Evolutionary conservation across 2,888 invertebrate genomes (phyloP).

Genomic region (Plemyria rubiginata): DNA sequence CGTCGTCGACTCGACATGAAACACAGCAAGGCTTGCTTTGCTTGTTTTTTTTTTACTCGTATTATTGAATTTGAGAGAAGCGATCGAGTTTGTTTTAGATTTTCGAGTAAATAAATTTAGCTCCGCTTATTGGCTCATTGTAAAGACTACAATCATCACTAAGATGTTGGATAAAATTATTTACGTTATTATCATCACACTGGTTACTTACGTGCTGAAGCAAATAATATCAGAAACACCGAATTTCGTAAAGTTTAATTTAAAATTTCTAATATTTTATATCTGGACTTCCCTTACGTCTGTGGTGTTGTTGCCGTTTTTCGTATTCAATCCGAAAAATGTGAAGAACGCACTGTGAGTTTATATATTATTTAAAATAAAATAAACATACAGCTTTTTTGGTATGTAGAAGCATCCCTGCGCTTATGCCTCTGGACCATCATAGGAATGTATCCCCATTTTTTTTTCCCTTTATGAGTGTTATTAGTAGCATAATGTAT

Average conservation of each 20-base stretch:
- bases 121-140: slow-evolving; percentile 10
- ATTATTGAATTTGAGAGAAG: slow-evolving; percentile 15
- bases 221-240: slow-evolving; percentile 80
- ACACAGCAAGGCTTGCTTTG: slow-evolving; percentile 4
- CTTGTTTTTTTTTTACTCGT: slow-evolving; percentile 7
- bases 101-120: background rate
- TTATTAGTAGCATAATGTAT: too few relatives aligned
- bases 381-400: background rate
- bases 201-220: slow-evolving; percentile 74
- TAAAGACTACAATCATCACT: slow-evolving; percentile 13
- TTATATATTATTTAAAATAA: slow-evolving; percentile 29
- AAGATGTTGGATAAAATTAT: slow-evolving; percentile 77
- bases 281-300: slow-evolving; percentile 73
- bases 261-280: slow-evolving; percentile 79
- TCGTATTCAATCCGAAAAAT: slow-evolving; percentile 79
- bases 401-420: background rate
- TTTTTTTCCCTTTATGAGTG: too few relatives aligned
- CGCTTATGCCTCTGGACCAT: background rate
- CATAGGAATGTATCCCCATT: too few relatives aligned
- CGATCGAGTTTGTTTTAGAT: slow-evolving; percentile 10
- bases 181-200: slow-evolving; percentile 65
- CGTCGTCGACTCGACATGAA: slow-evolving; percentile 3
- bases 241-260: slow-evolving; percentile 80
- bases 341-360: slow-evolving; percentile 84
- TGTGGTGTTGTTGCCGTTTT: slow-evolving; percentile 75